These are phyloP conservation scores for Sus cebifrons DNA, from an alignment of 2,797 vertebrate genomes.

Conservation along the genomic window DNA sequence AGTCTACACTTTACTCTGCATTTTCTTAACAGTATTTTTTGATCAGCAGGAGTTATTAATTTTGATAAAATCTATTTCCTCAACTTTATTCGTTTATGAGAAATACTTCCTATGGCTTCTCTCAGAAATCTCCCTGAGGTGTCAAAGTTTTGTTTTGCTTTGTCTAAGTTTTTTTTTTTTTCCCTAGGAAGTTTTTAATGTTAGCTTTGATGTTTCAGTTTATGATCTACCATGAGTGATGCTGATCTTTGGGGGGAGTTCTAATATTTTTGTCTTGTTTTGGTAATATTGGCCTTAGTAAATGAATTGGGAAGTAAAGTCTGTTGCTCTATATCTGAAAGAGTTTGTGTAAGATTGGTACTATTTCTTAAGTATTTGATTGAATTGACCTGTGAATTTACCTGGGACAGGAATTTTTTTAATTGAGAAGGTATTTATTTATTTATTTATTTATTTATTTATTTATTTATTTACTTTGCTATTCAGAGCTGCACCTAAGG, in stretches of 20 bases:
- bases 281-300: not conserved
- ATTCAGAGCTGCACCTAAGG: no score
- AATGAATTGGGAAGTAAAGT: not conserved
- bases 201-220: constrained; percentile 11
- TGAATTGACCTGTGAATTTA: constrained; percentile 36
- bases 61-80: not conserved
- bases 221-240: not conserved
- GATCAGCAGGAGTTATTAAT: not conserved
- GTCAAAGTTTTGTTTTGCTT: not conserved
- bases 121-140: not conserved
- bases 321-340: not conserved
- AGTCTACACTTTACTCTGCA: not conserved
- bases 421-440: not conserved
- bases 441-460: no score
- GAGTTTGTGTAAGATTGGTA: not conserved
- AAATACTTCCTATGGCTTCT: not conserved
- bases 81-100: not conserved
- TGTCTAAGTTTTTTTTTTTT: not conserved
- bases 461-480: no score
- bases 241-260: not conserved
- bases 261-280: not conserved
- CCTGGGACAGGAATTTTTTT: not conserved
- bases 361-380: constrained; percentile 6
- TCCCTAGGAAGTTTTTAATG: not conserved
- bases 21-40: constrained; percentile 22